A percentile compares a stretch with the other conserved stretches of the same genome.
Conservation (phyloP, 92 coral and sea anemone genomes). For the Diadumene lineata region DNA sequence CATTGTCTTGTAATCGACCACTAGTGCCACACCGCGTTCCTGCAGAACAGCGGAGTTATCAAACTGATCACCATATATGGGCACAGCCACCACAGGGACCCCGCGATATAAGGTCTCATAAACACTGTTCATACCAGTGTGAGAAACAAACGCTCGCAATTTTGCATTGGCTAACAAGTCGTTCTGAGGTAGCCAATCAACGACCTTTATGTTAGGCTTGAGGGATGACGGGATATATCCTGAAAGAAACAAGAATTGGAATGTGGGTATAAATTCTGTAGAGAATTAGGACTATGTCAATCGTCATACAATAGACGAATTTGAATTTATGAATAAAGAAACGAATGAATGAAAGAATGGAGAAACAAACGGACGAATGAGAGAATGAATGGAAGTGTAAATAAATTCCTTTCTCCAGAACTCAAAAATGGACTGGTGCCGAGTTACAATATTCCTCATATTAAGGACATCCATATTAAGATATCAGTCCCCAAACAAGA, state of each 20-base stretch:
- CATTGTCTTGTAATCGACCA: slow-evolving; percentile 29
- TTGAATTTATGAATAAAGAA: not conserved
- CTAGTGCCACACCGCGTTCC: slow-evolving; percentile 31
- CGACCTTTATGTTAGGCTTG: slow-evolving; percentile 41
- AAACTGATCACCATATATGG: slow-evolving; percentile 52
- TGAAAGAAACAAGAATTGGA: slow-evolving; percentile 5
- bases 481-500: too few species aligned
- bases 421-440: too few species aligned
- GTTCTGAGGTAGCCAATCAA: slow-evolving; percentile 56
- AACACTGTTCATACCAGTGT: slow-evolving; percentile 49
- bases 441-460: too few species aligned
- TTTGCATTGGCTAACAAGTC: slow-evolving; percentile 51
- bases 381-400: not conserved
- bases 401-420: not conserved
- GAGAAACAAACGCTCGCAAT: slow-evolving; percentile 45
- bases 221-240: slow-evolving; percentile 44
- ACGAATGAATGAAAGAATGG: not conserved
- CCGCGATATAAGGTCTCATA: slow-evolving; percentile 49
- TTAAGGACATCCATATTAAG: too few species aligned
- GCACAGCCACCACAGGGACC: slow-evolving; percentile 47
- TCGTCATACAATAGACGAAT: not conserved
- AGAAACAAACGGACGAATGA: not conserved
- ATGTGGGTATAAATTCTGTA: not conserved
- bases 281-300: not conserved
- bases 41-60: slow-evolving; percentile 36